Base-by-base conservation (phyloP, 2,113 vertebrate species). In the Ellobius talpinus region DNA sequence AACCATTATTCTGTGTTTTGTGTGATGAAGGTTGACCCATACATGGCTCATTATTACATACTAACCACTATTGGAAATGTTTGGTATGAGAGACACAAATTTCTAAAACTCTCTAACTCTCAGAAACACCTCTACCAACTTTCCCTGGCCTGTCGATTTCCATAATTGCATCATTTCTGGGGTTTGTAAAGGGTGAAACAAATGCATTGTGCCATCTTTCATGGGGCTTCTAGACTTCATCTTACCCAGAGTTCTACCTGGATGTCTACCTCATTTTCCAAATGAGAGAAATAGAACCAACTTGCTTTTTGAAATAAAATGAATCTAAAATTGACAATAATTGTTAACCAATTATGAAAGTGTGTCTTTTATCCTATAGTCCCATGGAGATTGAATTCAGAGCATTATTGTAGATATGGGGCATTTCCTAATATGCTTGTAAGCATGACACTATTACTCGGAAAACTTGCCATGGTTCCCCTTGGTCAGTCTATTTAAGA, bases 81-180 rank as follows among this genome's bases (percentile, higher is more conserved):
- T 84, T 90, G 68, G 11, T 17, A 81, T 65, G 85, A 85, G 88
- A 93, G 33, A 74, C 17, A 9, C 0, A 79, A 61, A 61, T 26
- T 78, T 24, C 16, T 58, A 3, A 79, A 87, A 79, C 36, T 84
- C 39, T 58, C 8, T 33, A 47, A 50, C 24, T 72, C 23, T 90
- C 31, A 82, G 78, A 96, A 85, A 72, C 10, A 52, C 61, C 65
- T 91, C 61, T 36, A 77, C 95, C 82, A 95, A 66, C 23, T 45
- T 89, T 45, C 17, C 81, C 45, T 72, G n/a, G 10, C n/a, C 7
- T 86, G 14, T 45, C 65, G 45, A 7, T 79, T 29, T 90, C 65
- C 61, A 84, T 16, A 89, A 47, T 82, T 47, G 79, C 3, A 86
- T 79, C 58, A 81, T 23, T 39, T 31, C 50, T 91, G 26, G 92